These are phyloP conservation scores for Fukomys damarensis DNA, from an alignment of 2,113 vertebrate genomes.

Conservation along the genomic window DNA sequence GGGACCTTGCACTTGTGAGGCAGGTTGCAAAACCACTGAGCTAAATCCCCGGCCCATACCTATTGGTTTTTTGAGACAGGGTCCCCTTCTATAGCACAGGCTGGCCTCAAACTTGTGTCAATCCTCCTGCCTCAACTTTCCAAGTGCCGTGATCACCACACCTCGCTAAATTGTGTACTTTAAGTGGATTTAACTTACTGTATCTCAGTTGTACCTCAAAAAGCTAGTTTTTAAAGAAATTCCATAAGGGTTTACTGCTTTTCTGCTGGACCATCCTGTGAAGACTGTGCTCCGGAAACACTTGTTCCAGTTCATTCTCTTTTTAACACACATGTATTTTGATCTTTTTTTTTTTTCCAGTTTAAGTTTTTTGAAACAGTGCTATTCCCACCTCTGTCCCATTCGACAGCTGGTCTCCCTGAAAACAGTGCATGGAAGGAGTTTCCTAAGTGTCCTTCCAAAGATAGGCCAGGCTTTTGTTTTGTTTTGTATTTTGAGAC, in stretches of 20 bases:
- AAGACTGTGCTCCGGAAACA: neutral
- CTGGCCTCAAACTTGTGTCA: neutral
- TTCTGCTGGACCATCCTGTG: neutral
- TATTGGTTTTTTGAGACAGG: neutral
- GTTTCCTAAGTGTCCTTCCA: slow-evolving; percentile 22
- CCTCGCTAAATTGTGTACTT: neutral
- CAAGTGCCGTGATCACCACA: neutral
- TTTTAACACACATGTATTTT: neutral
- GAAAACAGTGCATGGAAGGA: neutral
- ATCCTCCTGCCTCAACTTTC: neutral
- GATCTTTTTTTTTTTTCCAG: neutral
- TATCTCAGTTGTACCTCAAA: neutral
- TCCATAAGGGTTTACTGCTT: neutral
- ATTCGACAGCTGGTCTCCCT: neutral
- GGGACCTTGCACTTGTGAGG: too few species aligned
- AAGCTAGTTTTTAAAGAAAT: neutral
- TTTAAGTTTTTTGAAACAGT: neutral
- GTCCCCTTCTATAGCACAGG: neutral
- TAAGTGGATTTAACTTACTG: neutral
- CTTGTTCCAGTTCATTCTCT: neutral
- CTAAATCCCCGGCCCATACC: too few species aligned
- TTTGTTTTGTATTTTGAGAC: too few species aligned
- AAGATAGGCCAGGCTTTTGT: slow-evolving; percentile 3
- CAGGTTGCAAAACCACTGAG: too few species aligned
- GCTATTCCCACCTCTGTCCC: neutral